Percentiles rank a stretch among this genome's conserved stretches.
Conservation (phyloP, 2,797 vertebrate species). For the Leucoraja ocellata region DNA sequence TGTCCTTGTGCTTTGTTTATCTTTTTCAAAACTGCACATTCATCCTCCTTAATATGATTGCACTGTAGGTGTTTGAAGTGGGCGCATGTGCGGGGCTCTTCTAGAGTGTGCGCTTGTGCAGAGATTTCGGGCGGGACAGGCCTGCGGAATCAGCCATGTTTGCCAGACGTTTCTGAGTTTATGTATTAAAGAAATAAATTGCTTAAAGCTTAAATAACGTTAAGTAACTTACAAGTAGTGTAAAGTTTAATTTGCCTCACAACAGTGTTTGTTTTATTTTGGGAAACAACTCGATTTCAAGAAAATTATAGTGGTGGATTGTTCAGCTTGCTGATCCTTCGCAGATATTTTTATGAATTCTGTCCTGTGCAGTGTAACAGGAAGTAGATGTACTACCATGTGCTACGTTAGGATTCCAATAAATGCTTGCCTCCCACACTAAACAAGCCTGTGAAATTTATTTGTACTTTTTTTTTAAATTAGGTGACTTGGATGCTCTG, state of each 20-base stretch:
- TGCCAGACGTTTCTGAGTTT: no score
- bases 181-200: no score
- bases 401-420: background rate
- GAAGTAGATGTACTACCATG: background rate
- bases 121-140: no score
- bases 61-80: background rate
- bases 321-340: background rate
- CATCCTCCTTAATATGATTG: background rate
- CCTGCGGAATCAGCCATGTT: no score
- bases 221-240: no score
- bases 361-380: background rate
- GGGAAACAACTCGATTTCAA: background rate
- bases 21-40: background rate
- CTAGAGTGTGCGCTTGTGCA: no score
- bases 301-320: background rate
- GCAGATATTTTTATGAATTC: background rate
- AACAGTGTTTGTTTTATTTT: background rate
- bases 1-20: no score
- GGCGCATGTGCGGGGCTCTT: no score
- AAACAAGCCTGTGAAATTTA: background rate
- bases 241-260: no score
- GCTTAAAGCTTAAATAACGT: no score
- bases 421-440: background rate
- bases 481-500: conserved; percentile 48
- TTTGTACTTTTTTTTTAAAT: background rate